Conservation (phyloP, 2,797 vertebrate genomes). For the Pseudochaenichthys georgianus region DNA sequence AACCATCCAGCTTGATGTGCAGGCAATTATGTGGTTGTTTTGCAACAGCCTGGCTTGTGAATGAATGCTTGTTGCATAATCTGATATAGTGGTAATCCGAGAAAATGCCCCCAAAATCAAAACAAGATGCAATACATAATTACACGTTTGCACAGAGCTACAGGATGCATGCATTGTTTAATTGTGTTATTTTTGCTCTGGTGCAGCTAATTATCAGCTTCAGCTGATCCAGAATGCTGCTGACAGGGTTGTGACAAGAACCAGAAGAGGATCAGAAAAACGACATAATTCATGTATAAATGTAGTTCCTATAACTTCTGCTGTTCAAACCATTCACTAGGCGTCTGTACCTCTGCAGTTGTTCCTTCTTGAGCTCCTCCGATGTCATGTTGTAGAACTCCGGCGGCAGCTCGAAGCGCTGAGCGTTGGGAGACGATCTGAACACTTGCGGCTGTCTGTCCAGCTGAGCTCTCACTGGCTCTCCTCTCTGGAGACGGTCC, state of each 20-base stretch:
- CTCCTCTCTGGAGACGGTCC: conserved; percentile 86
- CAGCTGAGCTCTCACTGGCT: conserved; percentile 90
- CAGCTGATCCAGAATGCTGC: too few relatives aligned
- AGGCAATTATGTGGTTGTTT: not conserved
- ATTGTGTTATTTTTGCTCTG: not conserved
- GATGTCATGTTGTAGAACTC: conserved; percentile 93
- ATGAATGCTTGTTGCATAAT: not conserved
- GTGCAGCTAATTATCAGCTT: too few relatives aligned
- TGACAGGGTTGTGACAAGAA: too few relatives aligned
- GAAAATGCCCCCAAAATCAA: not conserved
- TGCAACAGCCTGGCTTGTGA: not conserved
- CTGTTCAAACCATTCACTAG: not conserved
- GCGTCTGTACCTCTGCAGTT: conserved; percentile 85
- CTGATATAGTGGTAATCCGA: not conserved
- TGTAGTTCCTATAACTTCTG: not conserved
- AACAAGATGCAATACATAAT: not conserved
- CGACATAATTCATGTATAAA: too few relatives aligned
- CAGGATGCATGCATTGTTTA: not conserved
- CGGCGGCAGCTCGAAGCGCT: conserved; percentile 89
- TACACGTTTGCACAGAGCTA: not conserved
- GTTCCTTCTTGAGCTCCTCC: conserved; percentile 92
- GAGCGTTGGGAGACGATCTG: conserved; percentile 85
- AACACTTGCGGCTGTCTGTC: conserved; percentile 89
- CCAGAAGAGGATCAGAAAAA: too few relatives aligned
- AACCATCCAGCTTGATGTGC: not conserved